Percentiles rank a stretch among this genome's conserved stretches.
These are phyloP conservation scores for Pachypanchax playfairii DNA, from an alignment of 2,113 vertebrate genomes.

Conservation along the genomic window DNA sequence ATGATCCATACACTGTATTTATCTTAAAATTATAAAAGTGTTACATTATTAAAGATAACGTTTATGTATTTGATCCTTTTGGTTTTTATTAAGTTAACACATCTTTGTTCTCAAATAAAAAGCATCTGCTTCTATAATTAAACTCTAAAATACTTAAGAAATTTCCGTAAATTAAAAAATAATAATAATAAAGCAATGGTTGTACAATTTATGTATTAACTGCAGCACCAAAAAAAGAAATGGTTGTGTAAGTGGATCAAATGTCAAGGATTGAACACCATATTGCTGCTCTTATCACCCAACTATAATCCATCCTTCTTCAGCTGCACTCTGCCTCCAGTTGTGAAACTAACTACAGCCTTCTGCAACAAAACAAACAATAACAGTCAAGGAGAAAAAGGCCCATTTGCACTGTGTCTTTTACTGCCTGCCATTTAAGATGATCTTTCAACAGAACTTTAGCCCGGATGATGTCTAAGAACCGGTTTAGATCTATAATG, in stretches of 20 bases:
- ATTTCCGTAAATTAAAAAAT: not conserved
- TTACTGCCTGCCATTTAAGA: conserved; percentile 11
- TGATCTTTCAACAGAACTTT: conserved; percentile 18
- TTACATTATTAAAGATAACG: not conserved
- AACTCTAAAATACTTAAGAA: not conserved
- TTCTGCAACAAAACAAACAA: conserved; percentile 16
- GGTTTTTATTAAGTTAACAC: too few relatives aligned
- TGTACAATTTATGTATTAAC: too few relatives aligned
- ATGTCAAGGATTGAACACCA: too few relatives aligned
- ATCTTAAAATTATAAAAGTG: not conserved
- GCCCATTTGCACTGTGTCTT: conserved; percentile 12
- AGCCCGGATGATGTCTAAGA: not conserved
- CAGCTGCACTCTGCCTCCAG: conserved; percentile 16
- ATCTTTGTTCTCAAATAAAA: too few relatives aligned
- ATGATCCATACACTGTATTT: not conserved
- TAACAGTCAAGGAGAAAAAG: conserved; percentile 19
- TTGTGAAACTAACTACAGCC: conserved; percentile 20
- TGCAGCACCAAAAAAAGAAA: too few relatives aligned
- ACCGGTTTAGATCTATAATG: not conserved
- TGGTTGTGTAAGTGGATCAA: too few relatives aligned
- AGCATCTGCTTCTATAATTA: not conserved
- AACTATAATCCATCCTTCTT: conserved; percentile 3
- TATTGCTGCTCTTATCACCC: not conserved
- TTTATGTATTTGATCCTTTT: too few relatives aligned
- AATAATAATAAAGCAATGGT: too few relatives aligned